phyloP scores from a whole-genome alignment of 2,888 invertebrate species.

The Lepidonotus clava region DNA sequence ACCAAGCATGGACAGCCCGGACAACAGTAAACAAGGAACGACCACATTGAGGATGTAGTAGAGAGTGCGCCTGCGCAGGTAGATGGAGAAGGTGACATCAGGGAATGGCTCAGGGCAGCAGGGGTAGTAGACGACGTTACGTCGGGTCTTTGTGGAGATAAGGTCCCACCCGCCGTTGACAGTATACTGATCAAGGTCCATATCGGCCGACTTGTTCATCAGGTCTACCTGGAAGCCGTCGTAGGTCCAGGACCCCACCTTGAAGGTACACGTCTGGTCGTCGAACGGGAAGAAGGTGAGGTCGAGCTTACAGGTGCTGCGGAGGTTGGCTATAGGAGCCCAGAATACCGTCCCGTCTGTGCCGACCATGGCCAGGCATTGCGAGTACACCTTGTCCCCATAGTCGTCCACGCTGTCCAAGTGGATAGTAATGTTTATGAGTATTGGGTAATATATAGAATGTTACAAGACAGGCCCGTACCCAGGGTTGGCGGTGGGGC shows the following conservation, averaged over 20 bases:
- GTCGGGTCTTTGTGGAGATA: slow-evolving; percentile 69
- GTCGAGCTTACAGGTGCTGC: slow-evolving; percentile 82
- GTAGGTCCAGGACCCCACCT: slow-evolving; percentile 75
- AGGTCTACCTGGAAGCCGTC: slow-evolving; percentile 77
- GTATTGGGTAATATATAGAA: too few species aligned
- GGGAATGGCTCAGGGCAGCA: slow-evolving; percentile 78
- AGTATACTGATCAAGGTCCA: slow-evolving; percentile 76
- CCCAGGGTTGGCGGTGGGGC: too few species aligned
- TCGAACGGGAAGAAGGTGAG: slow-evolving; percentile 83
- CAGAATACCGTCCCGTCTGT: slow-evolving; percentile 83
- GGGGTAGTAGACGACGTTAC: slow-evolving; percentile 75
- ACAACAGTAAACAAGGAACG: slow-evolving; percentile 83
- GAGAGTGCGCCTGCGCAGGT: slow-evolving; percentile 82
- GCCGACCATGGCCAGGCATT: slow-evolving; percentile 82
- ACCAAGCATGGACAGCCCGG: slow-evolving; percentile 83
- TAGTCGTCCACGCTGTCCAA: slow-evolving; percentile 82
- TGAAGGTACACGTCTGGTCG: slow-evolving; percentile 54
- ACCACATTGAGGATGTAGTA: slow-evolving; percentile 83
- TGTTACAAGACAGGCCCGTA: too few species aligned
- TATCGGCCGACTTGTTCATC: slow-evolving; percentile 68
- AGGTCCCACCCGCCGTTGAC: slow-evolving; percentile 78
- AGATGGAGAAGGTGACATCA: slow-evolving; percentile 81
- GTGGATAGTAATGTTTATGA: too few species aligned
- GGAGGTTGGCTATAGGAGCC: slow-evolving; percentile 83
- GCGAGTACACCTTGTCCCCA: slow-evolving; percentile 83